phyloP scores from a whole-genome alignment of 2,113 vertebrate genomes.

The Corythornis vintsioides region DNA sequence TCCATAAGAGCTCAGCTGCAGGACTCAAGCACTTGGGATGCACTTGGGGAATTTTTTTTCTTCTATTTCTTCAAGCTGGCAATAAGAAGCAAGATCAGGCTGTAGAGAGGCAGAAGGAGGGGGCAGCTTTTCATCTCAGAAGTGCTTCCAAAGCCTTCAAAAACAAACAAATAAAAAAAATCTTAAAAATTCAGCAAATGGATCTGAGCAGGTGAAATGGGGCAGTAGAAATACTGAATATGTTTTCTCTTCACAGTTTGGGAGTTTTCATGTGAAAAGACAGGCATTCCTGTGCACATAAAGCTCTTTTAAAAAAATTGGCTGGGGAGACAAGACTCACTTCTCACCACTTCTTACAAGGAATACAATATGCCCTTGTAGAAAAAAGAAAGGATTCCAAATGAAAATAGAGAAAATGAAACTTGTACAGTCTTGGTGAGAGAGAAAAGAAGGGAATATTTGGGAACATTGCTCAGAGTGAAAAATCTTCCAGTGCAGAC shows the following conservation, averaged over 20 bases:
- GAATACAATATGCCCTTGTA: background rate
- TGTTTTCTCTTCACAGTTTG: background rate
- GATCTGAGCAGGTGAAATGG: background rate
- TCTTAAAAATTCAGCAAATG: background rate
- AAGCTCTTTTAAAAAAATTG: background rate
- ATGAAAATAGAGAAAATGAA: background rate
- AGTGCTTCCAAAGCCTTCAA: background rate
- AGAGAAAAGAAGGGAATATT: background rate
- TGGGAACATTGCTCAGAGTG: background rate
- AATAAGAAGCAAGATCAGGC: background rate
- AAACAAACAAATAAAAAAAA: background rate
- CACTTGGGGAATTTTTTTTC: background rate
- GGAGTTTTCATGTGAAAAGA: background rate
- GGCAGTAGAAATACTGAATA: background rate
- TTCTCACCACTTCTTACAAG: background rate
- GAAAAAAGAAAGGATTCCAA: background rate
- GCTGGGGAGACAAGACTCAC: background rate
- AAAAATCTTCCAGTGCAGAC: background rate
- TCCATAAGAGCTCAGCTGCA: background rate
- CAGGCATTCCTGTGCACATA: background rate
- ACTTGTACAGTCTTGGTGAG: background rate
- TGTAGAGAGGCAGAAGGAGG: background rate
- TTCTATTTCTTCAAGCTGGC: background rate
- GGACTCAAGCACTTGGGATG: background rate
- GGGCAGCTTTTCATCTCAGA: constrained; percentile 16